These are phyloP conservation scores for Alfaro cultratus DNA, from an alignment of 2,797 vertebrate genomes.

Conservation along the genomic window DNA sequence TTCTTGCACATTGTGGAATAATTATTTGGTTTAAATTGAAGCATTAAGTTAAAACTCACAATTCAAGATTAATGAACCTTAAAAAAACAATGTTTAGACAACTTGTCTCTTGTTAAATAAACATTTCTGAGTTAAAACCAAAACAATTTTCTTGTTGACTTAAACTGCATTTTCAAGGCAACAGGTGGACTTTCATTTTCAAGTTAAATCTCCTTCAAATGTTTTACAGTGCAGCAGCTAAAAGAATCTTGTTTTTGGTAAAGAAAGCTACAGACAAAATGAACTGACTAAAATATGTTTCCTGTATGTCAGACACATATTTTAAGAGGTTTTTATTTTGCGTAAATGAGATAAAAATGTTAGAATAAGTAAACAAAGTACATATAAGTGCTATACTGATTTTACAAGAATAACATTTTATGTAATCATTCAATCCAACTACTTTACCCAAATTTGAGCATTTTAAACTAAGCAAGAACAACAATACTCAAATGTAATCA, in stretches of 20 bases:
- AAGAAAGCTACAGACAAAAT: conserved; percentile 10
- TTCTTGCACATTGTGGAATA: no score
- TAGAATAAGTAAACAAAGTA: not conserved
- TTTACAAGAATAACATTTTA: not conserved
- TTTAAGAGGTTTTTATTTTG: not conserved
- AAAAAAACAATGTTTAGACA: no score
- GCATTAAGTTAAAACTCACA: no score
- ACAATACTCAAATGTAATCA: not conserved
- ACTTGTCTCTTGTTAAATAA: no score
- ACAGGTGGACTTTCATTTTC: no score
- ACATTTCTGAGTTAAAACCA: no score
- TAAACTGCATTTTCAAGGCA: no score
- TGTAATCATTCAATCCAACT: not conserved
- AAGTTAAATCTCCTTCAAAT: no score
- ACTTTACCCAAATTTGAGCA: not conserved
- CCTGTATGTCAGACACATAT: not conserved
- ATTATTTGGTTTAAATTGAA: no score
- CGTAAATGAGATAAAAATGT: not conserved
- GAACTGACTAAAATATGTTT: not conserved
- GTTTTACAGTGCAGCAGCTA: no score
- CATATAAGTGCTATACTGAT: not conserved
- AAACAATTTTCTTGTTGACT: no score
- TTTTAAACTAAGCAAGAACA: not conserved
- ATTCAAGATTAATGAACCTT: no score
- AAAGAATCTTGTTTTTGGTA: not conserved